A percentile compares a stretch with the other conserved stretches of the same genome.
These are phyloP conservation scores for Bombus vancouverensis DNA, from an alignment of 1,140 invertebrate species.

Conservation along the genomic window DNA sequence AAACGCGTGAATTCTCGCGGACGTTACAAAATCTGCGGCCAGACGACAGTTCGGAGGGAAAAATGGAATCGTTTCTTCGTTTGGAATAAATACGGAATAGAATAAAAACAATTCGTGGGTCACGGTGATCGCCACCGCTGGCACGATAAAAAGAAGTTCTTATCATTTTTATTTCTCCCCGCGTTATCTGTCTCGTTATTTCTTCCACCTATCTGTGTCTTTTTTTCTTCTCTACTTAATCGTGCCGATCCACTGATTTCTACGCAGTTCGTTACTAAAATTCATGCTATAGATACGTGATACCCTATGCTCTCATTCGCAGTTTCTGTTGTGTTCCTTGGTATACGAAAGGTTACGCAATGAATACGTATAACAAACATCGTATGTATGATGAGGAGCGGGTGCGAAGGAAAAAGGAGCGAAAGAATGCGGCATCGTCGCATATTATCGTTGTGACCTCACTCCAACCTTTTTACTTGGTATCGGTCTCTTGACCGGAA, in stretches of 20 bases:
- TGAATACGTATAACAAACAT: background rate
- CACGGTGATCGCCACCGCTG: conserved; percentile 21
- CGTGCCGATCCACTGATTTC: conserved; percentile 38
- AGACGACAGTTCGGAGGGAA: background rate
- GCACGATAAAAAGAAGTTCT: conserved; percentile 52
- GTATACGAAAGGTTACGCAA: background rate
- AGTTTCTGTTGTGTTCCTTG: background rate
- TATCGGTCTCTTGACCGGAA: conserved; percentile 30
- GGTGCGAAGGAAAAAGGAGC: conserved; percentile 30
- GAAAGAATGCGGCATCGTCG: conserved; percentile 43
- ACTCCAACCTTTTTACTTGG: conserved; percentile 14
- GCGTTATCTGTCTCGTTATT: conserved; percentile 46
- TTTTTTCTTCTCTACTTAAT: conserved; percentile 14
- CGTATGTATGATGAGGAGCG: background rate
- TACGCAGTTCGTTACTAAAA: conserved; percentile 50
- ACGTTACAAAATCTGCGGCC: background rate
- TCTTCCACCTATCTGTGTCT: conserved; percentile 58
- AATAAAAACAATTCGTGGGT: conserved; percentile 20
- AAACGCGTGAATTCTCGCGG: background rate
- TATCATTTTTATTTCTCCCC: conserved; percentile 54
- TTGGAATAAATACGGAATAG: conserved; percentile 17
- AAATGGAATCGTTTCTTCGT: conserved; percentile 14
- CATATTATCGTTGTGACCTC: conserved; percentile 52
- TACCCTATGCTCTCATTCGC: conserved; percentile 18
- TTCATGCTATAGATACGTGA: conserved; percentile 58